Evolutionary conservation across 2,888 invertebrate genomes (phyloP).

Genomic region (Drosophila tanythrix): DNA sequence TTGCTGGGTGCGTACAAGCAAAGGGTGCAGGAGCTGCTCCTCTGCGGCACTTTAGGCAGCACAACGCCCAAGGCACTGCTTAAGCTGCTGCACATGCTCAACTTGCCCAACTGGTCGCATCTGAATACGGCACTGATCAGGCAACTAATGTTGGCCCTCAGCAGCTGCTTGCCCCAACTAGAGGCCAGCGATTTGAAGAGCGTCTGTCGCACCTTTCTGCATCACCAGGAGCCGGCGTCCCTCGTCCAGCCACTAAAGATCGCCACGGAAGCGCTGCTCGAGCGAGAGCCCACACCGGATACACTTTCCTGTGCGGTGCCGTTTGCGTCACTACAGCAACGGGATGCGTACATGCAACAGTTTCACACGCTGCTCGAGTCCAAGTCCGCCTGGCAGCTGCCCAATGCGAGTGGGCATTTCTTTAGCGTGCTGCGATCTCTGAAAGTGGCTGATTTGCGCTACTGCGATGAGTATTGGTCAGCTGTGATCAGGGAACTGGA

Average conservation of each 20-base stretch:
- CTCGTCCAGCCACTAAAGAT: constrained; percentile 84
- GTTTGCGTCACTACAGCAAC: constrained; percentile 85
- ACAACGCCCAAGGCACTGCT: constrained; percentile 72
- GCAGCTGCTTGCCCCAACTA: constrained; percentile 83
- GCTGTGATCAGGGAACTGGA: constrained; percentile 83
- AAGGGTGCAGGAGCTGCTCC: constrained; percentile 82
- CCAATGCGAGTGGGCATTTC: constrained; percentile 82
- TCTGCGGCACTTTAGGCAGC: constrained; percentile 70
- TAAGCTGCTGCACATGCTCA: constrained; percentile 85
- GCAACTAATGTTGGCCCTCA: constrained; percentile 82
- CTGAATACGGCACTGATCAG: constrained; percentile 82
- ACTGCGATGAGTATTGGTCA: constrained; percentile 86
- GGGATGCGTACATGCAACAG: constrained; percentile 83
- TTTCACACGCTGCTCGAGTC: constrained; percentile 79
- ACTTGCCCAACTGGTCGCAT: constrained; percentile 85
- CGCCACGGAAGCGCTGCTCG: constrained; percentile 81
- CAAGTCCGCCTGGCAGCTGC: constrained; percentile 70
- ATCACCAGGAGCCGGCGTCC: constrained; percentile 86
- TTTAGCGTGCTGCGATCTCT: constrained; percentile 85
- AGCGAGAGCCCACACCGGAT: constrained; percentile 82
- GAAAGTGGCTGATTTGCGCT: constrained; percentile 85
- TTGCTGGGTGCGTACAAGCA: constrained; percentile 82
- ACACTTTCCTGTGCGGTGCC: constrained; percentile 85
- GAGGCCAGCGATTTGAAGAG: constrained; percentile 84
- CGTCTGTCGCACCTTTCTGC: constrained; percentile 85